Evolutionary conservation across 2,113 vertebrate genomes (phyloP), one percentile per base, ranked within the genome.

Genomic region (Tragelaphus imberbis): DNA sequence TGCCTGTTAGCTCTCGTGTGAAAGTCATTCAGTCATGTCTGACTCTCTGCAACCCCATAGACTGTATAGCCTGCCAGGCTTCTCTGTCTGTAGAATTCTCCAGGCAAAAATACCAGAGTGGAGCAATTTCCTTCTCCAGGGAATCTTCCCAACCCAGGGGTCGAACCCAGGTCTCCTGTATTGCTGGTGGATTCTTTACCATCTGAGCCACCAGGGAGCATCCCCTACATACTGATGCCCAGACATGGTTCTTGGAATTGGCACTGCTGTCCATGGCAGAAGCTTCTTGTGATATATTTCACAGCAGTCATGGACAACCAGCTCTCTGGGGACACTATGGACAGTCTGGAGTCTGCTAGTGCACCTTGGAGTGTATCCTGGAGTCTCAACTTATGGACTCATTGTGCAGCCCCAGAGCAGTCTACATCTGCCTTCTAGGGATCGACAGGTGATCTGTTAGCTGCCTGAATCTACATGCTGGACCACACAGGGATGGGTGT

Each of bases 401-500:
- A 5, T 25, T 58, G 2, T 4, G 9, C 4, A 68, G 53, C 27
- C n/a, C 25, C 36, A 17, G 21, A 7, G 6, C 7, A 7, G 36
- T 25, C 9, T 17, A 4, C 3, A 44, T 14, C 15, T 9, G 5
- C 25, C 10, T 55, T 75, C 15, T 3, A 3, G 21, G 51, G 55
- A 30, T 13, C 13, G 0, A 12, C 19, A 25, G n/a, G 33, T 15
- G 14, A 6, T 75, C 47, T 33, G n/a, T 27, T 27, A 1, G 13
- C 44, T 19, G 23, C 51, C 12, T 19, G n/a, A 19, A 6, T 47
- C 11, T 28, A 27, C 36, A 30, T 25, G 27, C n/a, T 7, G 16
- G 68, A 9, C 2, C 55, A 3, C 25, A 1, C 0, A 4, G 65
- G 23, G 4, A 7, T 1, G 36, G 21, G 27, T 30, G 12, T 11